Conservation (phyloP, 2,888 invertebrate genomes). For the Drosophila leonis region DNA sequence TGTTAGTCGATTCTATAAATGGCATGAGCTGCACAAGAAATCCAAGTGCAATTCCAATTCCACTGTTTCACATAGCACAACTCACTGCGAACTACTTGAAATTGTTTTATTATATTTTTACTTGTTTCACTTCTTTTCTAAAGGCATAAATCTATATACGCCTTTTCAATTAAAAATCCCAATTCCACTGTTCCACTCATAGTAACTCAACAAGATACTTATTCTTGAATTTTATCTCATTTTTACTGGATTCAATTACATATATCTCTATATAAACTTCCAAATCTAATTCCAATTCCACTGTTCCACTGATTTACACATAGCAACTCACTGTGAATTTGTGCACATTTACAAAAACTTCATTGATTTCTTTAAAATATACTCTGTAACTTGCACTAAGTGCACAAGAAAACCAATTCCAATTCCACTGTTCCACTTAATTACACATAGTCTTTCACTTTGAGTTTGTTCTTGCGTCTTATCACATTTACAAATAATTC, state of each 20-base stretch:
- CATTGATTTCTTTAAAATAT: too few species aligned
- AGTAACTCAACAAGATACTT: neutral
- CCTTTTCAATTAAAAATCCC: neutral
- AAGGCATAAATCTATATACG: too few species aligned
- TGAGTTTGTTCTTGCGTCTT: too few species aligned
- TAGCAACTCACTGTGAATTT: neutral
- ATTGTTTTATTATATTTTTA: neutral
- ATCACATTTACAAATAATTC: too few species aligned
- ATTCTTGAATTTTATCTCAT: neutral
- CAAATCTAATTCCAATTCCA: neutral
- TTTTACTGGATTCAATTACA: neutral
- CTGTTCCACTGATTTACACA: neutral
- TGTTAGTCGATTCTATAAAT: constrained; percentile 31
- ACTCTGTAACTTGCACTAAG: too few species aligned
- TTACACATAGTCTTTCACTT: too few species aligned
- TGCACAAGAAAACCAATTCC: too few species aligned
- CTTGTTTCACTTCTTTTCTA: neutral
- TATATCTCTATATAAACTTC: neutral
- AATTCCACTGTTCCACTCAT: neutral
- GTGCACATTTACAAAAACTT: too few species aligned
- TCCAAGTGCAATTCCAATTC: neutral
- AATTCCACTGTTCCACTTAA: neutral
- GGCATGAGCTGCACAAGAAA: constrained; percentile 21
- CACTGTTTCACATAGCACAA: neutral
- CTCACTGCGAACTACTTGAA: neutral